Evolutionary conservation across 2,888 invertebrate genomes (phyloP).

Genomic region (Ochropleura leucogaster): DNA sequence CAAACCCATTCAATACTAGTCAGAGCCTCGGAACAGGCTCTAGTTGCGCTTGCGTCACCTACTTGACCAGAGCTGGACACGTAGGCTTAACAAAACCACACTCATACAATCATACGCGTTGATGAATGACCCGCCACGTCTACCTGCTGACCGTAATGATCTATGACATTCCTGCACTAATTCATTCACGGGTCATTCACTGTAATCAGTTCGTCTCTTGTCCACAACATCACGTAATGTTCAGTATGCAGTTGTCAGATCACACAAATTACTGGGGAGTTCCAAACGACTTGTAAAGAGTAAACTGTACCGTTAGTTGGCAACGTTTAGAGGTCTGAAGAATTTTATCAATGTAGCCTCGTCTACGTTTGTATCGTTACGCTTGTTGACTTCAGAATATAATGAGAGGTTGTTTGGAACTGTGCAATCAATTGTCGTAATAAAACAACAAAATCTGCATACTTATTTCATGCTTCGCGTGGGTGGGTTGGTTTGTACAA

Average conservation of each 20-base stretch:
- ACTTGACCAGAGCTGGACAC: conserved; percentile 30
- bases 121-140: conserved; percentile 44
- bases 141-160: conserved; percentile 35
- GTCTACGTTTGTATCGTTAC: conserved; percentile 41
- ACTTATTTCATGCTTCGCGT: conserved; percentile 45
- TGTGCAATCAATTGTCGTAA: conserved; percentile 49
- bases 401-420: conserved; percentile 49
- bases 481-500: conserved; percentile 21
- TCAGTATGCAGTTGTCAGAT: conserved; percentile 47
- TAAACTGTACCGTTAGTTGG: conserved; percentile 49
- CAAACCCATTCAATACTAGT: conserved; percentile 23
- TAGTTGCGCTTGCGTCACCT: conserved; percentile 34
- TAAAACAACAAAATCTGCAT: conserved; percentile 49
- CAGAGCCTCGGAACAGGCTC: conserved; percentile 19
- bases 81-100: conserved; percentile 23
- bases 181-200: conserved; percentile 52
- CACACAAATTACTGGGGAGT: conserved; percentile 39
- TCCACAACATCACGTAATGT: conserved; percentile 26
- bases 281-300: conserved; percentile 47
- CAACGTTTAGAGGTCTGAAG: conserved; percentile 45
- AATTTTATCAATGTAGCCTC: conserved; percentile 51
- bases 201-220: conserved; percentile 47
- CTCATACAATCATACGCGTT: conserved; percentile 19
- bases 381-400: conserved; percentile 42
- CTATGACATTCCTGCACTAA: conserved; percentile 46